phyloP scores from a whole-genome alignment of 2,888 invertebrate species.

The Drosophila koepferae region DNA sequence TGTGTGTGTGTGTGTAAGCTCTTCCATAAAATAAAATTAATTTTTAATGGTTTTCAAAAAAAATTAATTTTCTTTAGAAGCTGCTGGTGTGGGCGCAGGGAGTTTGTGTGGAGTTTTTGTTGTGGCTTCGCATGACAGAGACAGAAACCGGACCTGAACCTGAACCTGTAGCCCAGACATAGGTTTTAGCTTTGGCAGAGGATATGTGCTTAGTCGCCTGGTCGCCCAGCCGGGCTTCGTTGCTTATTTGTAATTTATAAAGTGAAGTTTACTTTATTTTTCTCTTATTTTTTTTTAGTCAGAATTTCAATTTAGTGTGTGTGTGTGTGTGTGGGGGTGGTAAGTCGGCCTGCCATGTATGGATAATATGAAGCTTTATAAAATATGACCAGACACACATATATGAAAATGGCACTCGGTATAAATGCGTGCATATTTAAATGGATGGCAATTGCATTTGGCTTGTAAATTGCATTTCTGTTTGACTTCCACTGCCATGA shows the following conservation, averaged over 20 bases:
- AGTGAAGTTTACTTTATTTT: constrained; percentile 69
- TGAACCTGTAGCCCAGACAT: neutral
- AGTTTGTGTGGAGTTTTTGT: constrained; percentile 45
- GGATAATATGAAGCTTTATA: constrained; percentile 56
- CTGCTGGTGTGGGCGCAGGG: constrained; percentile 9
- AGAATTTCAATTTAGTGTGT: constrained; percentile 64
- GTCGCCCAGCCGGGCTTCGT: constrained; percentile 20
- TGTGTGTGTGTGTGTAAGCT: constrained; percentile 23
- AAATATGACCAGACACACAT: constrained; percentile 48
- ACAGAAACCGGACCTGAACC: constrained; percentile 18
- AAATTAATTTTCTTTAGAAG: constrained; percentile 77
- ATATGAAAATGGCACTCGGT: constrained; percentile 30
- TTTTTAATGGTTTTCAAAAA: constrained; percentile 80
- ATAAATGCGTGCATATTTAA: constrained; percentile 52
- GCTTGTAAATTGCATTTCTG: constrained; percentile 56
- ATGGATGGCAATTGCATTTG: constrained; percentile 62
- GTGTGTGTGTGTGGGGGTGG: constrained; percentile 12
- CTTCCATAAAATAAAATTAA: constrained; percentile 77
- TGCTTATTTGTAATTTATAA: constrained; percentile 80
- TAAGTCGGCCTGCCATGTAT: constrained; percentile 20
- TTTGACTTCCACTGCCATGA: constrained; percentile 43
- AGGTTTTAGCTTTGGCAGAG: constrained; percentile 3
- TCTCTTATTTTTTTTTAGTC: constrained; percentile 18
- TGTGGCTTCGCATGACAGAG: constrained; percentile 59
- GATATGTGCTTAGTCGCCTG: constrained; percentile 17